Conservation (phyloP, 2,888 invertebrate genomes). For the Apeira syringaria region DNA sequence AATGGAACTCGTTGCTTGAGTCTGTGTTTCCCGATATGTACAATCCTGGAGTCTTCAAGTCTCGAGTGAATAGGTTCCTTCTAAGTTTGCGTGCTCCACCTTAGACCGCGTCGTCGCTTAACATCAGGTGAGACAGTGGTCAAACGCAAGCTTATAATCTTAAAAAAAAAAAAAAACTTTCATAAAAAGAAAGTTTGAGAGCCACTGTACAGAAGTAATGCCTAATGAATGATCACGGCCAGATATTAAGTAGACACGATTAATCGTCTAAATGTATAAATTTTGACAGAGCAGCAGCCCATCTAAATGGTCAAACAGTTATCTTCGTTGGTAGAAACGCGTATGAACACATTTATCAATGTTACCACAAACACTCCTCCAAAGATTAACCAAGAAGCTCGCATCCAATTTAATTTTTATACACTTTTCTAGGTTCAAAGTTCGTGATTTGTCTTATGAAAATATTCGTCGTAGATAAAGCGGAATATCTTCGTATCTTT, state of each 20-base stretch:
- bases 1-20: too few relatives aligned
- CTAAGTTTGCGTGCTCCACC: too few relatives aligned
- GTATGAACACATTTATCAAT: constrained; percentile 70
- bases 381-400: constrained; percentile 37
- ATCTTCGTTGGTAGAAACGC: constrained; percentile 49
- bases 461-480: constrained; percentile 39
- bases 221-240: constrained; percentile 68
- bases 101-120: too few relatives aligned
- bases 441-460: constrained; percentile 56
- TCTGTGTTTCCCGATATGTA: too few relatives aligned
- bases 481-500: constrained; percentile 37
- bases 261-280: constrained; percentile 72
- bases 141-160: too few relatives aligned
- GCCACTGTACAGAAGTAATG: constrained; percentile 44
- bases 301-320: constrained; percentile 66
- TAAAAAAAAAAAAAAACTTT: too few relatives aligned
- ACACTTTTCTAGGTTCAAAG: constrained; percentile 60
- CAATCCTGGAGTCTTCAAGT: too few relatives aligned
- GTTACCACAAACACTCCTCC: constrained; percentile 46
- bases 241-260: constrained; percentile 75
- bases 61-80: too few relatives aligned
- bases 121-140: too few relatives aligned
- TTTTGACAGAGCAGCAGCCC: constrained; percentile 63
- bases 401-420: constrained; percentile 51
- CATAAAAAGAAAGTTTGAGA: constrained; percentile 26